Evolutionary conservation across 2,888 invertebrate genomes (phyloP), one percentile per base, ranked within the genome.

Genomic region (Macaria notata): DNA sequence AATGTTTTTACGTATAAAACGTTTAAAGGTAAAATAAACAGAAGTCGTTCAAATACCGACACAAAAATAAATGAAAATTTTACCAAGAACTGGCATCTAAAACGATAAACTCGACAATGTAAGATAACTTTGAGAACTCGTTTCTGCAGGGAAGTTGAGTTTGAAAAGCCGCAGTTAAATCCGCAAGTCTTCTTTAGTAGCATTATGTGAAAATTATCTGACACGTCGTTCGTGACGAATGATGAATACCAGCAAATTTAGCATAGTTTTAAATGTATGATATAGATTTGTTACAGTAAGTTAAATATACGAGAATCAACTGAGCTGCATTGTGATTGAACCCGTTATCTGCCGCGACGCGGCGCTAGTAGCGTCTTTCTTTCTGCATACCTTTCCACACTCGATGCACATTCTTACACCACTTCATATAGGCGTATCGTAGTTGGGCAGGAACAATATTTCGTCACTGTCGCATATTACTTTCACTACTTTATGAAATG

Each of bases 311-410:
- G 84, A 74, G 81, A 86, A 87, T 90, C 89, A 91, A 86, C 87
- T 88, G 86, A 91, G 90, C 90, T 91, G 81, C 84, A 90, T 89
- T 90, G 90, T 89, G 90, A 90, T 91, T 73, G 80, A 87, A 79
- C 74, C 80, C 78, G 77, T 83, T 71, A 72, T 69, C 65, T 73
- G 70, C 59, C 65, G 68, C 69, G 59, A 66, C 70, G 71, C 66
- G 72, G 63, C 65, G 69, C 9, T 68, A 65, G 76, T 84, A 79
- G 77, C 76, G 67, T 77, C 73, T 76, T 81, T 49, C 76, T 81
- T 65, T 78, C 76, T 78, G 73, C 67, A 62, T 71, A 75, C 68
- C 71, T 71, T 78, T 76, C 73, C 71, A 73, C 76, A 77, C 76
- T 77, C 68, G 72, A 69, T 74, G 78, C 78, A 76, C 78, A 73